Percentiles rank a stretch among this genome's conserved stretches.
phyloP scores from a whole-genome alignment of 2,888 invertebrate species.

The Agrilus biguttatus region DNA sequence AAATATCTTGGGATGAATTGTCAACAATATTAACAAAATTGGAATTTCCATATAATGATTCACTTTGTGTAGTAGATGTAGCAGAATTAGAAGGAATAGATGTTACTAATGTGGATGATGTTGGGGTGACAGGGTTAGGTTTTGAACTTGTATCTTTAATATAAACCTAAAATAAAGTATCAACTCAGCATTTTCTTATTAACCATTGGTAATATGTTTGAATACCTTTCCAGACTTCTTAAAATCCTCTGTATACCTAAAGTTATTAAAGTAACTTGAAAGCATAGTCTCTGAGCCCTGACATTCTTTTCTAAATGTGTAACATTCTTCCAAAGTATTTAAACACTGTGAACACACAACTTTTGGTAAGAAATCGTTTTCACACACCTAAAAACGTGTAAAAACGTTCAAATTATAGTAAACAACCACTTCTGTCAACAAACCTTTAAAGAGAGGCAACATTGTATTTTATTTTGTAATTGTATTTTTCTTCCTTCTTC shows the following conservation, averaged over 20 bases:
- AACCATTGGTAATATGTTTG: background rate
- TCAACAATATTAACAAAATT: constrained; percentile 4
- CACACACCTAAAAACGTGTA: constrained; percentile 37
- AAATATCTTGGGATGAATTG: constrained; percentile 6
- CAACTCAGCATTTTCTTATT: background rate
- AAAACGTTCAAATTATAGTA: background rate
- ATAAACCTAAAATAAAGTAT: constrained; percentile 30
- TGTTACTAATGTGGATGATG: constrained; percentile 24
- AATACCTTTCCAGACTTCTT: constrained; percentile 44
- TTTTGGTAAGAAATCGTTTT: constrained; percentile 55
- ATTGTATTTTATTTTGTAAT: constrained; percentile 48
- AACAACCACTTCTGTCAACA: constrained; percentile 12
- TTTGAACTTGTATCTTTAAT: constrained; percentile 35
- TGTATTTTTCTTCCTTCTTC: constrained; percentile 49
- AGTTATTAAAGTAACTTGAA: constrained; percentile 47
- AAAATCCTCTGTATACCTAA: constrained; percentile 44
- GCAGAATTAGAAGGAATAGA: constrained; percentile 14
- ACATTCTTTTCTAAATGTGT: constrained; percentile 48
- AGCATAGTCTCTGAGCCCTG: constrained; percentile 51
- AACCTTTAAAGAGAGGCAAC: constrained; percentile 48
- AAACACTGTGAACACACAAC: constrained; percentile 50
- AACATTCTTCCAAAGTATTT: constrained; percentile 44
- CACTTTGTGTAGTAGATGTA: constrained; percentile 11
- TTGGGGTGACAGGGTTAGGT: constrained; percentile 8
- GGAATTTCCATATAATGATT: constrained; percentile 11